phyloP scores from a whole-genome alignment of 2,113 vertebrate genomes.

The Saguinus midas region DNA sequence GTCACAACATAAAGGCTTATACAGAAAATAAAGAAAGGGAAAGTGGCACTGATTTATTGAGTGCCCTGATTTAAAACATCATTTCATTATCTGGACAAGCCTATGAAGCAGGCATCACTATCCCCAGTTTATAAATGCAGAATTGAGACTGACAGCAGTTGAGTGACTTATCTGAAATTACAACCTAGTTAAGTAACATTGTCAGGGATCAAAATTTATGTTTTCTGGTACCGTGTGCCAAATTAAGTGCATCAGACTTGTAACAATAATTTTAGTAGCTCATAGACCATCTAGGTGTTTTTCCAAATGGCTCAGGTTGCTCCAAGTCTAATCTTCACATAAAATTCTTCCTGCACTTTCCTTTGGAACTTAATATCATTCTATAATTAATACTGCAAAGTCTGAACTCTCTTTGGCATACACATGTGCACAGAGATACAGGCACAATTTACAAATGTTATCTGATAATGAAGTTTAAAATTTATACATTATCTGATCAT shows the following conservation, averaged over 20 bases:
- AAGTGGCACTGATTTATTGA: not conserved
- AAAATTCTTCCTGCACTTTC: not conserved
- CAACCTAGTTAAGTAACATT: not conserved
- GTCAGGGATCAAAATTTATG: not conserved
- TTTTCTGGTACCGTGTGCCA: not conserved
- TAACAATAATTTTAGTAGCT: not conserved
- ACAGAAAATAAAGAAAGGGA: not conserved
- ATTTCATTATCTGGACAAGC: not conserved
- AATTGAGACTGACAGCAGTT: not conserved
- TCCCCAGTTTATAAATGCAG: not conserved
- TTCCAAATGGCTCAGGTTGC: not conserved
- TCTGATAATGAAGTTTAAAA: not conserved
- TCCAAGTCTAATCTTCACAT: not conserved
- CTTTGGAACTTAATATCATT: not conserved
- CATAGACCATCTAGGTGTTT: not conserved
- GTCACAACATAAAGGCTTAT: not conserved
- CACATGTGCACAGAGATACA: not conserved
- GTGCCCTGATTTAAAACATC: not conserved
- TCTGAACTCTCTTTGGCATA: not conserved
- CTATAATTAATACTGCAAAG: not conserved
- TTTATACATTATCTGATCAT: not conserved
- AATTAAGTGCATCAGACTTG: not conserved
- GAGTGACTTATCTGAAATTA: not conserved
- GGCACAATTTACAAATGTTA: not conserved
- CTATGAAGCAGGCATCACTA: not conserved